Conservation (phyloP, 1,140 invertebrate species). For the Lerema accius region DNA sequence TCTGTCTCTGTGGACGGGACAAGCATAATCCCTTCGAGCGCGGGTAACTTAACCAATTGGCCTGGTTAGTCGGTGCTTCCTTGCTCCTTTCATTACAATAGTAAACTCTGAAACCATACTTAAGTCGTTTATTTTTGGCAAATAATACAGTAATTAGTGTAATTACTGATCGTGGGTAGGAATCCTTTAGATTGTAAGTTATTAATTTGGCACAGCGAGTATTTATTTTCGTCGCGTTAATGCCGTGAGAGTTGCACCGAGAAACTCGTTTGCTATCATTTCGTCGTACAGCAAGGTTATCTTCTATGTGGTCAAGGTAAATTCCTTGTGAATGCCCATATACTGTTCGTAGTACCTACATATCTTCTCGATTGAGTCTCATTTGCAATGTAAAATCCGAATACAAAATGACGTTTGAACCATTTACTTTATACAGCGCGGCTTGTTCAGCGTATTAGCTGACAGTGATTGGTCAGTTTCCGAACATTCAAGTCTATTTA, state of each 20-base stretch:
- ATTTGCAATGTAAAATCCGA: slow-evolving; percentile 11
- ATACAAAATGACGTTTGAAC: slow-evolving; percentile 1
- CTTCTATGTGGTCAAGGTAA: slow-evolving; percentile 69
- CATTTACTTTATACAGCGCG: slow-evolving; percentile 10
- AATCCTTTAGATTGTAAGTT: slow-evolving; percentile 11
- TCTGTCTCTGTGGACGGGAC: slow-evolving; percentile 78
- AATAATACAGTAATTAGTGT: not conserved
- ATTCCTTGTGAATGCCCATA: slow-evolving; percentile 60
- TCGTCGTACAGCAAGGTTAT: slow-evolving; percentile 61
- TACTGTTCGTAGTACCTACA: slow-evolving; percentile 36
- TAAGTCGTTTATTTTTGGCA: not conserved
- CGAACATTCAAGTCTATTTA: slow-evolving; percentile 56
- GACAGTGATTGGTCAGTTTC: slow-evolving; percentile 47
- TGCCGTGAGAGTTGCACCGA: slow-evolving; percentile 30
- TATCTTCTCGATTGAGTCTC: slow-evolving; percentile 5
- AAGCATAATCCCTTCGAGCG: slow-evolving; percentile 76
- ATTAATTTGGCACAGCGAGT: slow-evolving; percentile 4
- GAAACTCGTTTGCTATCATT: slow-evolving; percentile 64
- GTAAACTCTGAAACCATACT: not conserved
- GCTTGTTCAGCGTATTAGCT: slow-evolving; percentile 2
- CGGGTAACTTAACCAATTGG: slow-evolving; percentile 63
- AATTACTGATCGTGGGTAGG: slow-evolving; percentile 1
- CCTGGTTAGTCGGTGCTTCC: slow-evolving; percentile 8
- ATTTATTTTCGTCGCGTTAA: slow-evolving; percentile 18
- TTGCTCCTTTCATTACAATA: not conserved